phyloP scores from a whole-genome alignment of 37 sponge, comb jelly and placozoan species.

The Eunapius fragilis region DNA sequence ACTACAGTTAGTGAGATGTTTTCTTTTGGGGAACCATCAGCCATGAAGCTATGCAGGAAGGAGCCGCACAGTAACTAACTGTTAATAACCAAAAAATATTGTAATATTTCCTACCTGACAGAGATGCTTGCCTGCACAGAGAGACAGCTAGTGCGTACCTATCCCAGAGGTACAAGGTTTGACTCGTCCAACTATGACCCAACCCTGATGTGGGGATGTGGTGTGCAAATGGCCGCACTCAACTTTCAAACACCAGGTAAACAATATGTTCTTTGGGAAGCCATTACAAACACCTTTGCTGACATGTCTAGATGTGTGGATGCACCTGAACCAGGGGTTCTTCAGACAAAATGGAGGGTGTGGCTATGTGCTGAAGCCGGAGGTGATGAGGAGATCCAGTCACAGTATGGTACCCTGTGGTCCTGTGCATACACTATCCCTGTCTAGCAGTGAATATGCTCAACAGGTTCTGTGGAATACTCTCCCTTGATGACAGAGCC shows the following conservation, averaged over 20 bases:
- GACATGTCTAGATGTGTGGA: slow-evolving; percentile 40
- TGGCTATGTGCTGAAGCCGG: slow-evolving; percentile 84
- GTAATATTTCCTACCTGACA: background rate
- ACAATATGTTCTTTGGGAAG: background rate
- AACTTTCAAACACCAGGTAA: slow-evolving; percentile 79
- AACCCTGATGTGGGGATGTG: slow-evolving; percentile 65
- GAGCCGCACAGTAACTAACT: slow-evolving; percentile 25
- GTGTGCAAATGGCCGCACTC: slow-evolving; percentile 80
- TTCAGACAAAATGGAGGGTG: slow-evolving; percentile 84
- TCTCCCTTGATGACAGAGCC: slow-evolving; percentile 47
- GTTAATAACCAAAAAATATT: background rate
- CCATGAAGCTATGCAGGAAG: slow-evolving; percentile 26
- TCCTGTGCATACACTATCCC: background rate
- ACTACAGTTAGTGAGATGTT: slow-evolving; percentile 73
- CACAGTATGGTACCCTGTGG: background rate
- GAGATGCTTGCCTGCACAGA: slow-evolving; percentile 65
- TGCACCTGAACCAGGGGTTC: slow-evolving; percentile 83
- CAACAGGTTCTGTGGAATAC: background rate
- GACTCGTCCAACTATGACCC: slow-evolving; percentile 82
- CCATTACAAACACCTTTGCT: background rate
- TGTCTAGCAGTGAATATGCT: background rate
- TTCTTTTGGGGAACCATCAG: slow-evolving; percentile 70
- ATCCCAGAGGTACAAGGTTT: slow-evolving; percentile 69
- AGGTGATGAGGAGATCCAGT: slow-evolving; percentile 47
- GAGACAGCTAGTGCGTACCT: slow-evolving; percentile 68